Percentiles rank a stretch among this genome's conserved stretches.
Evolutionary conservation across 2,113 vertebrate species (phyloP).

Genomic region (Tachuris rubrigastra): DNA sequence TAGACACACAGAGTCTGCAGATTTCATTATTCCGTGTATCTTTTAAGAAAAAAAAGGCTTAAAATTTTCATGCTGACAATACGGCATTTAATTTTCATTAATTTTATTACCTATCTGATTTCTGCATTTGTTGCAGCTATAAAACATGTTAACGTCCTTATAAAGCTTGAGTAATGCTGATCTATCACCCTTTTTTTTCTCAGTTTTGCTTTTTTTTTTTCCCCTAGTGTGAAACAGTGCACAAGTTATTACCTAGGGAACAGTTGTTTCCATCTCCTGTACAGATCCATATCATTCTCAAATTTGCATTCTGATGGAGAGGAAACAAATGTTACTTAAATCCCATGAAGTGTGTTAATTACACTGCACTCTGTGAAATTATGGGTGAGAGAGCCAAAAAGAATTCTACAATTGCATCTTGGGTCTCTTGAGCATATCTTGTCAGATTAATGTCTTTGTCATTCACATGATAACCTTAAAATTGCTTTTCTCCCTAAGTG

Average conservation of each 20-base stretch:
- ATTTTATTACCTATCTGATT: slow-evolving; percentile 55
- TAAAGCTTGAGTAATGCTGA: slow-evolving; percentile 40
- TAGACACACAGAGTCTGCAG: neutral
- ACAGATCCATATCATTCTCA: slow-evolving; percentile 70
- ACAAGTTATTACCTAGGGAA: slow-evolving; percentile 66
- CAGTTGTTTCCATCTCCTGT: slow-evolving; percentile 65
- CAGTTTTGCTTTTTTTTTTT: neutral
- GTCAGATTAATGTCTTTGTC: slow-evolving; percentile 74
- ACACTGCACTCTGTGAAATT: slow-evolving; percentile 65
- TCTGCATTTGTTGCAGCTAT: slow-evolving; percentile 60
- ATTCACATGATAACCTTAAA: slow-evolving; percentile 71
- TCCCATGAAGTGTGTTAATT: slow-evolving; percentile 76
- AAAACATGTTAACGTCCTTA: slow-evolving; percentile 62
- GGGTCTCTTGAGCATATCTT: slow-evolving; percentile 65
- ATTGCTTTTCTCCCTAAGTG: slow-evolving; percentile 66
- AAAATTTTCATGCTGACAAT: slow-evolving; percentile 37
- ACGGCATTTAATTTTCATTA: slow-evolving; percentile 55
- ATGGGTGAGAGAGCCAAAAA: slow-evolving; percentile 64
- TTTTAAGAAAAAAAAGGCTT: slow-evolving; percentile 26
- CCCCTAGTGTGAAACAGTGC: neutral
- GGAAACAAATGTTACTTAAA: slow-evolving; percentile 75
- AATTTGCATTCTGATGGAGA: slow-evolving; percentile 75
- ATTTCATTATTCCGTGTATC: slow-evolving; percentile 5
- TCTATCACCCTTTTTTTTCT: neutral
- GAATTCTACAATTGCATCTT: slow-evolving; percentile 55